Percentiles rank a stretch among this genome's conserved stretches.
Conservation (phyloP, 2,888 invertebrate species). For the Pandemis cinnamomeana region DNA sequence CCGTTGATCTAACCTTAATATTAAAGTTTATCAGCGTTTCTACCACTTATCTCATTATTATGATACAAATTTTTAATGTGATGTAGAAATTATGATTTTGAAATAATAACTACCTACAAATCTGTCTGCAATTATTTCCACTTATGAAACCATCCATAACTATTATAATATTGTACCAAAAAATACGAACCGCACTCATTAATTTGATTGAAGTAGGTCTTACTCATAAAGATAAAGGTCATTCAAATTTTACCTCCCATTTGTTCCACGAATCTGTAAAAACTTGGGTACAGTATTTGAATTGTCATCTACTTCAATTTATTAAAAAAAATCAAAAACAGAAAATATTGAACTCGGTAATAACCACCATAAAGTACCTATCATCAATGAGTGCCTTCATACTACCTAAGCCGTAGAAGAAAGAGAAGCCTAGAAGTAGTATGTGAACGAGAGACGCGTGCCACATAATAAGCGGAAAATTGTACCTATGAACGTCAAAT, state of each 20-base stretch:
- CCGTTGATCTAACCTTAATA: constrained; percentile 68
- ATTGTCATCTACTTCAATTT: too few relatives aligned
- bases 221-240: too few relatives aligned
- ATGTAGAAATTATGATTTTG: constrained; percentile 38
- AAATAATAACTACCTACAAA: not conserved
- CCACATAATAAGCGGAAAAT: too few relatives aligned
- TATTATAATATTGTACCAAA: not conserved
- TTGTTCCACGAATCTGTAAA: too few relatives aligned
- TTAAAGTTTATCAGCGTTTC: constrained; percentile 71
- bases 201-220: not conserved
- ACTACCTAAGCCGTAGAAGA: too few relatives aligned
- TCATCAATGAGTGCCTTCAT: not conserved
- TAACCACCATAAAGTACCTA: not conserved
- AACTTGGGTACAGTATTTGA: too few relatives aligned
- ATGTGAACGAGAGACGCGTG: too few relatives aligned
- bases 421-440: too few relatives aligned
- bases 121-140: not conserved
- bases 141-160: not conserved
- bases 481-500: too few relatives aligned
- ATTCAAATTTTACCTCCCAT: too few relatives aligned
- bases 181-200: not conserved
- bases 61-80: constrained; percentile 69
- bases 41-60: constrained; percentile 70
- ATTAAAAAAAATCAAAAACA: not conserved
- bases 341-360: not conserved